Evolutionary conservation across 2,797 vertebrate genomes (phyloP), one percentile per base, ranked within the genome.

Genomic region (Aldrovandia affinis): DNA sequence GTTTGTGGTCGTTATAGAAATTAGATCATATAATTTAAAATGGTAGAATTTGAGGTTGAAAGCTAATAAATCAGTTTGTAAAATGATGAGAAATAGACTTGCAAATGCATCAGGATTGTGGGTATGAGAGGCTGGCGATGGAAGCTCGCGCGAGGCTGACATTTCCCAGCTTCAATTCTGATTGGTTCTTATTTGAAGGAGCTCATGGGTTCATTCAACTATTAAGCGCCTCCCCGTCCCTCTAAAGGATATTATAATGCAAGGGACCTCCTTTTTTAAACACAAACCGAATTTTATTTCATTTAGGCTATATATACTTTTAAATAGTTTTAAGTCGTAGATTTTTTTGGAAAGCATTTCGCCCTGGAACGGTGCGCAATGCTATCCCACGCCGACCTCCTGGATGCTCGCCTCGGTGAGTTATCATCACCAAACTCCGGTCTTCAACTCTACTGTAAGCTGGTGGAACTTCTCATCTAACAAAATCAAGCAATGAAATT

Each of bases 381-480:
- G 98, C 97, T 99, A 89, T 99, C 98, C 95, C 98, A 99, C 91
- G 97, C 97, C 96, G 98, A 99, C 96, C 97, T 99, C 96, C 97
- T 98, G 97, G 98, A 99, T 96, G 97, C 97, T 96, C 97, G 97
- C 94, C 97, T 99, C 95, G 97, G 98, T 98, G 97, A 98, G 97
- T 98, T 95, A 92, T 95, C 94, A 52, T 93, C 95, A 91, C 92
- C 95, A 91, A 96, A 95, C 95, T 93, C 95, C 94, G 94, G 94
- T 94, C 94, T 94, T 89, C 94, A 97, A 94, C 83, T 95, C 94
- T 95, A 94, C 95, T 94, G 94, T 94, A 95, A 95, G 94, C 92
- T 93, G 92, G 91, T 93, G 93, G 77, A 91, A 90, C 91, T 94
- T 95, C 86, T 94, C 86, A 93, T 94, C 91, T 93, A 42, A 83